Base-by-base conservation (phyloP, 2,797 vertebrate genomes). In the Notolepis coatsorum region DNA sequence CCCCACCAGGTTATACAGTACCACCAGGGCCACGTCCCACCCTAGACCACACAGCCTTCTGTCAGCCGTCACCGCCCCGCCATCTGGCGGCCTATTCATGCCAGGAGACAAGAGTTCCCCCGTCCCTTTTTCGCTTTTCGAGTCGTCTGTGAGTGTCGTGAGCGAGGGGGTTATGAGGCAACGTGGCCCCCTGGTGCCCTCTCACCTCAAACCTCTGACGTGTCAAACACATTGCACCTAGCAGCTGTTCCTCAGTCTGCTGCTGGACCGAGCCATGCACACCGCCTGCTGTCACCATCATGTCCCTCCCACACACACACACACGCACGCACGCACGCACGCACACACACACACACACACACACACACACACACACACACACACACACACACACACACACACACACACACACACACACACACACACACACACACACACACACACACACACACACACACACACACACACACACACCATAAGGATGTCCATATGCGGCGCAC, bases 221-320 rank as follows among this genome's bases (percentile, higher is more conserved):
- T 76, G 83, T 82, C 83, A 82, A 87, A 85, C 77, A 84, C 87
- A 87, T 85, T 83, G 80, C 70, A 84, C 71, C 60, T 53, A 86
- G 80, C 85, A 88, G 84, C 84, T 90, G 85, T 72, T 89, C 72
- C 61, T 66, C 82, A 84, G 79, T 88, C 80, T 84, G 82, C 76
- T 50, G 63, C 81, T 69, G 78, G 77, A 84, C 80, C 27, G 72
- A 68, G 57, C 10, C 38, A 62, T 55, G 67, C 42, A 65, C 23
- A 7, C 65, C 17, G 52, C 54, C n/a, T n/a, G n/a, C n/a, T 55
- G 65, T 73, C 46, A 35, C 68, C 45, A 0, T 42, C 35, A 1
- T 50, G 51, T 38, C 56, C 60, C 68, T n/a, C 35, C 3, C 33
- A 12, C 33, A 35, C 7, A 12, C 33, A 33, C 31, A 8, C 3